Evolutionary conservation across 1,140 invertebrate species (phyloP).

Genomic region (Lutraria rhynchaena): DNA sequence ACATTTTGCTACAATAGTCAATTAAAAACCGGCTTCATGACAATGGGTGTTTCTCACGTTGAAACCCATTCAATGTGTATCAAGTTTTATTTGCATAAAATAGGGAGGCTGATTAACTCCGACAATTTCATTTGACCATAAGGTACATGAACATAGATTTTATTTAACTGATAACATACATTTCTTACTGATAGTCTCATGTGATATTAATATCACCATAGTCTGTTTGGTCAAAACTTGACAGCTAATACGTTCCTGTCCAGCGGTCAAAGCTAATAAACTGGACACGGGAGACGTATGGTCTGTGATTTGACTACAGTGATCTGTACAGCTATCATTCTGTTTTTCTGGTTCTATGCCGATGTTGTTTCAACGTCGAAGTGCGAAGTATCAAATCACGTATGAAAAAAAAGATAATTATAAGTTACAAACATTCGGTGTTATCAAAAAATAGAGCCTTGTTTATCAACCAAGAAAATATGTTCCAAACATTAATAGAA

Average conservation of each 20-base stretch:
- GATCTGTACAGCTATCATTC: too few species aligned
- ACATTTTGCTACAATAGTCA: conserved; percentile 5
- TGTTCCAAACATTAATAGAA: too few species aligned
- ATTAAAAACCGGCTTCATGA: conserved; percentile 29
- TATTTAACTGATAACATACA: conserved; percentile 18
- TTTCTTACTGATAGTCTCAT: conserved; percentile 16
- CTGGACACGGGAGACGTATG: conserved; percentile 10
- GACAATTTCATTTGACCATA: conserved; percentile 36
- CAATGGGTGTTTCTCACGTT: conserved; percentile 8
- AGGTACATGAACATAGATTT: conserved; percentile 41
- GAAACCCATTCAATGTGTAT: not conserved
- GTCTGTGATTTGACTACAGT: conserved; percentile 1
- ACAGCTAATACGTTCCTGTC: conserved; percentile 44
- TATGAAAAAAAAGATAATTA: too few species aligned
- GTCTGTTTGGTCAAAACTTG: conserved; percentile 12
- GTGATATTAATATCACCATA: conserved; percentile 18
- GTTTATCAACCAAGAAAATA: too few species aligned
- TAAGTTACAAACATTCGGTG: too few species aligned
- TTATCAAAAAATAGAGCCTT: too few species aligned
- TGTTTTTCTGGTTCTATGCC: too few species aligned
- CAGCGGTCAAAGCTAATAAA: conserved; percentile 19
- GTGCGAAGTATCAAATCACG: too few species aligned
- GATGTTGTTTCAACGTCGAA: too few species aligned
- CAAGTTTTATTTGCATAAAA: conserved; percentile 34
- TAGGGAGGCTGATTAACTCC: conserved; percentile 13